Evolutionary conservation across 2,797 vertebrate species (phyloP).

Genomic region (Peromyscus aztecus): DNA sequence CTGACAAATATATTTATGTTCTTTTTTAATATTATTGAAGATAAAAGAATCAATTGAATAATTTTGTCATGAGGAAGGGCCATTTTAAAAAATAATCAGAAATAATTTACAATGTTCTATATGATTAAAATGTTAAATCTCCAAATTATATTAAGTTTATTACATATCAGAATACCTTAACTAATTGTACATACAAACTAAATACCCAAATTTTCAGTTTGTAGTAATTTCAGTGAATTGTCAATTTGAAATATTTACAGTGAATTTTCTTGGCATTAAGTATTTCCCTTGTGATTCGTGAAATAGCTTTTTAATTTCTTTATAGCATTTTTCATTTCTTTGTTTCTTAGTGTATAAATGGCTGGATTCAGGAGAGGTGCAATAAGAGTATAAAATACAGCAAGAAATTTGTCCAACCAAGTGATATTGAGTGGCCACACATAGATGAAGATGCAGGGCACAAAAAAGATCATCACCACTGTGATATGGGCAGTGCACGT

Average conservation of each 20-base stretch:
- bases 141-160: neutral
- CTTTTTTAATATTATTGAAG: neutral
- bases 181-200: neutral
- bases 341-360: slow-evolving; percentile 70
- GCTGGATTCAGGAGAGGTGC: slow-evolving; percentile 72
- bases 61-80: neutral
- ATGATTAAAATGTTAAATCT: neutral
- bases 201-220: neutral
- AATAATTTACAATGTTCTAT: neutral
- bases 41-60: neutral
- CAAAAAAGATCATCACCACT: slow-evolving; percentile 67
- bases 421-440: slow-evolving; percentile 61
- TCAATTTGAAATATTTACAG: neutral
- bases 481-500: slow-evolving; percentile 75
- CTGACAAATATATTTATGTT: neutral
- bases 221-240: neutral
- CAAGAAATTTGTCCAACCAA: slow-evolving; percentile 57
- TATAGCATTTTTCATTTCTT: slow-evolving; percentile 63
- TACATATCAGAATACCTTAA: neutral
- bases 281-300: neutral
- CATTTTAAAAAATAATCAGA: neutral
- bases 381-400: slow-evolving; percentile 73
- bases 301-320: slow-evolving; percentile 3
- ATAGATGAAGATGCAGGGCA: slow-evolving; percentile 71
- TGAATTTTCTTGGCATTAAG: neutral